Base-by-base conservation (phyloP, 2,888 invertebrate genomes). In the Habrosyne pyritoides region DNA sequence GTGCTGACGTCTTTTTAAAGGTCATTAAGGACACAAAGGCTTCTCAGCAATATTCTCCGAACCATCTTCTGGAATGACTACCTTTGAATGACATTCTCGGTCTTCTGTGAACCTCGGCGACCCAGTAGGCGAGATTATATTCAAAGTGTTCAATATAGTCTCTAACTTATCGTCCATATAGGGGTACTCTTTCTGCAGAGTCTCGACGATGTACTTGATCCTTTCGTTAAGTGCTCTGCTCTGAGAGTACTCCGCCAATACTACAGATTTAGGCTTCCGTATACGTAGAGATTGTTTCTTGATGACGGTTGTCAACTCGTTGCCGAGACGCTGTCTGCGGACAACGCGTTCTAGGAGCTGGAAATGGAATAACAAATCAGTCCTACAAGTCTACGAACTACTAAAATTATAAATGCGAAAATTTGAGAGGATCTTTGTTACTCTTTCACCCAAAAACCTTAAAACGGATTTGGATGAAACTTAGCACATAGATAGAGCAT, bases 281-380 rank as follows among this genome's bases (percentile, higher is more conserved):
- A 85, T 73, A 42, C 79, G 81, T 1, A 91, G 63, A 0, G 85
- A 83, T 54, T 87, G 87, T 0, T 89, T 83, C 56, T 93, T 93
- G 1, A 92, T 77, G 0, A 94, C 86, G 2, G 91, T 91, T 0
- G 87, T 73, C 54, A 95, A 93, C 67, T 95, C 93, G 63, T 91
- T 94, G 28, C 95, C 94, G 61, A 95, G 94, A 28, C 95, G 94
- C 78, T 97, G 97, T 67, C 94, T 94, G 51, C 95, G 93, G 0
- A 96, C 93, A 21, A 97, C 93, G 49, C 87, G 88, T 61, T 94
- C 94, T 33, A 94, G 70, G 6, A 94, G 86, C 91, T 92, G 75
- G 0, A 70, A 77, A 0, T n/a, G 54, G 21, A 51, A 14, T 33
- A 12, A 12, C 33, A 12, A 1, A 33, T 33, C 4, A 24, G 24